Evolutionary conservation across 2,888 invertebrate genomes (phyloP).

Genomic region (Fragum fragum): DNA sequence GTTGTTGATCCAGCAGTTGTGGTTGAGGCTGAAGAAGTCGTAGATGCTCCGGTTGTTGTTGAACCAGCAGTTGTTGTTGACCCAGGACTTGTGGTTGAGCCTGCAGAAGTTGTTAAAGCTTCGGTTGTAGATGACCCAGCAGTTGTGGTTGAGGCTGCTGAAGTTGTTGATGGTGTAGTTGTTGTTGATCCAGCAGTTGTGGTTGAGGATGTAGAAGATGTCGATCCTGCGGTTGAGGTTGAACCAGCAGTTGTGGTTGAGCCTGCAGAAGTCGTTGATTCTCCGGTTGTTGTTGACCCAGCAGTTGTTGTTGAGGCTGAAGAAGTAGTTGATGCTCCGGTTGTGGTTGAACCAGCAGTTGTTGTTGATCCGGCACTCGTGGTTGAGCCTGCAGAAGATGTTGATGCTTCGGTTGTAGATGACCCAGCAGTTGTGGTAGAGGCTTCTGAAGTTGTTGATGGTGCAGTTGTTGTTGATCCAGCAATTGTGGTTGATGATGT

Average conservation of each 20-base stretch:
- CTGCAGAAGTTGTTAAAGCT: neutral
- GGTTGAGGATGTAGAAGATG: constrained; percentile 8
- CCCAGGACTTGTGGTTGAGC: neutral
- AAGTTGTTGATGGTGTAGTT: neutral
- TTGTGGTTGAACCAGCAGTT: neutral
- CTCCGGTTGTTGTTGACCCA: neutral
- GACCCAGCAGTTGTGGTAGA: too few species aligned
- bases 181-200: neutral
- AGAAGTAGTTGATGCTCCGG: neutral
- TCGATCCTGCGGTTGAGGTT: neutral
- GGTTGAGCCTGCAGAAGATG: neutral
- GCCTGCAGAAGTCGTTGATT: neutral
- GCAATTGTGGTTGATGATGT: neutral
- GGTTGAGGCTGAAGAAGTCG: neutral
- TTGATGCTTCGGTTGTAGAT: neutral
- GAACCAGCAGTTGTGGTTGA: constrained; percentile 6
- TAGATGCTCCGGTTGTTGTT: neutral
- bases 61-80: constrained; percentile 10
- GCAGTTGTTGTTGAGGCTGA: constrained; percentile 1
- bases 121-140: neutral
- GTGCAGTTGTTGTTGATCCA: constrained; percentile 1
- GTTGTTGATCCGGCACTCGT: neutral
- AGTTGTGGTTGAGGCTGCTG: neutral
- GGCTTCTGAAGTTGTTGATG: constrained; percentile 7
- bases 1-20: neutral